Evolutionary conservation across 2,797 vertebrate genomes (phyloP).

Genomic region (Melanotaenia maccullochi): DNA sequence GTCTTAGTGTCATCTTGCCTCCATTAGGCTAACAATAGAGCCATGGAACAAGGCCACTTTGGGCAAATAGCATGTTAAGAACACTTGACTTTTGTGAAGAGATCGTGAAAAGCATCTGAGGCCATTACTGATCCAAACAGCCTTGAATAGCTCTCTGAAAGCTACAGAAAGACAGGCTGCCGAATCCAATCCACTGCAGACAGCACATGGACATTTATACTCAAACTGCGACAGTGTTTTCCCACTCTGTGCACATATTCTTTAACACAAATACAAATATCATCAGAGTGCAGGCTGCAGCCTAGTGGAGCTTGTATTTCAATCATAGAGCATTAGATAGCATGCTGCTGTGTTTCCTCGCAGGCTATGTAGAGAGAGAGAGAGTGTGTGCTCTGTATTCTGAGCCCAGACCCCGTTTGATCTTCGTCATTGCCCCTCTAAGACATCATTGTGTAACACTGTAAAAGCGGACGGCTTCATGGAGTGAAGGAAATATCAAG

Average conservation of each 20-base stretch:
- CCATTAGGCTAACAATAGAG: constrained; percentile 93
- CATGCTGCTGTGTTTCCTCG: constrained; percentile 73
- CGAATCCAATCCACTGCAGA: constrained; percentile 33
- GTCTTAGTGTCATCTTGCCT: constrained; percentile 90
- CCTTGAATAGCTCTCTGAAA: constrained; percentile 56
- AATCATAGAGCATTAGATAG: constrained; percentile 74
- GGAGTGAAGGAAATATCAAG: constrained; percentile 81
- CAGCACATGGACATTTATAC: constrained; percentile 28
- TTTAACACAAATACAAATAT: constrained; percentile 79
- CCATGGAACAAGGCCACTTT: constrained; percentile 93
- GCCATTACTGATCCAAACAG: constrained; percentile 77
- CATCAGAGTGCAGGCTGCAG: constrained; percentile 64
- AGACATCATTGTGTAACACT: constrained; percentile 81
- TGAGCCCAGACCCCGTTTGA: constrained; percentile 74
- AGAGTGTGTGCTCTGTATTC: constrained; percentile 63
- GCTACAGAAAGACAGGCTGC: constrained; percentile 26
- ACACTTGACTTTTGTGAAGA: constrained; percentile 96
- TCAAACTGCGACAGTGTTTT: constrained; percentile 52
- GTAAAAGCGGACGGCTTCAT: constrained; percentile 73
- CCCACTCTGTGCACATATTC: constrained; percentile 47
- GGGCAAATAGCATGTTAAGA: constrained; percentile 91
- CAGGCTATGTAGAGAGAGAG: constrained; percentile 59
- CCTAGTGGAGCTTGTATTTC: constrained; percentile 77
- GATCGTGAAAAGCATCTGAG: constrained; percentile 87
- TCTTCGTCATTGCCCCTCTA: constrained; percentile 77